Conservation (phyloP, 1,140 invertebrate species). For the Habropoda laboriosa region DNA sequence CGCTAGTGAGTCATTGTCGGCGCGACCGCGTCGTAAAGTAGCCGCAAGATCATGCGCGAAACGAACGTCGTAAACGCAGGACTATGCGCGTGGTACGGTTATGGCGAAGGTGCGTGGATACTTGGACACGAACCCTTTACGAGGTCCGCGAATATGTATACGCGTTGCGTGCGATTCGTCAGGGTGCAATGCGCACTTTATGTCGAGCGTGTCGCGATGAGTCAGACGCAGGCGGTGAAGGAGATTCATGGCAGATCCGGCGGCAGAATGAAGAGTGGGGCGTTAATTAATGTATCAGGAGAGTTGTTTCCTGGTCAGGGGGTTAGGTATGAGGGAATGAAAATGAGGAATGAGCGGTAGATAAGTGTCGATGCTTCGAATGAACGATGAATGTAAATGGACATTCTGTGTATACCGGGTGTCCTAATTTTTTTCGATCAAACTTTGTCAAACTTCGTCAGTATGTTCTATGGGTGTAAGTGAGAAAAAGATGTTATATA, state of each 20-base stretch:
- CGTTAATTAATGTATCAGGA: constrained; percentile 28
- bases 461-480: too few relatives aligned
- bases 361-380: too few relatives aligned
- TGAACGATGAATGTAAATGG: too few relatives aligned
- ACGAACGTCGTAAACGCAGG: constrained; percentile 28
- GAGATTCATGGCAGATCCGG: constrained; percentile 37
- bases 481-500: too few relatives aligned
- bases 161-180: constrained; percentile 52
- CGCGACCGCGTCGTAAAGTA: constrained; percentile 48
- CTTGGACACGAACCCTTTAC: constrained; percentile 42
- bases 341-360: not conserved
- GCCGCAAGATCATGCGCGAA: constrained; percentile 29
- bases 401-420: too few relatives aligned
- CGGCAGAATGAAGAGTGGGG: constrained; percentile 9
- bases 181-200: constrained; percentile 25
- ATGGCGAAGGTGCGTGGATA: not conserved
- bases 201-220: constrained; percentile 27
- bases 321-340: not conserved
- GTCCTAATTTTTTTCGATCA: too few relatives aligned
- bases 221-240: constrained; percentile 21
- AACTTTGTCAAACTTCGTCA: too few relatives aligned
- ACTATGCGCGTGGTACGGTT: not conserved
- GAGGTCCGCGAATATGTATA: constrained; percentile 14
- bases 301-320: not conserved
- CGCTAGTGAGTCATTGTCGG: constrained; percentile 42